Percentiles rank a stretch among this genome's conserved stretches.
phyloP scores from a whole-genome alignment of 2,888 invertebrate species.

The Ennomos erosarius region DNA sequence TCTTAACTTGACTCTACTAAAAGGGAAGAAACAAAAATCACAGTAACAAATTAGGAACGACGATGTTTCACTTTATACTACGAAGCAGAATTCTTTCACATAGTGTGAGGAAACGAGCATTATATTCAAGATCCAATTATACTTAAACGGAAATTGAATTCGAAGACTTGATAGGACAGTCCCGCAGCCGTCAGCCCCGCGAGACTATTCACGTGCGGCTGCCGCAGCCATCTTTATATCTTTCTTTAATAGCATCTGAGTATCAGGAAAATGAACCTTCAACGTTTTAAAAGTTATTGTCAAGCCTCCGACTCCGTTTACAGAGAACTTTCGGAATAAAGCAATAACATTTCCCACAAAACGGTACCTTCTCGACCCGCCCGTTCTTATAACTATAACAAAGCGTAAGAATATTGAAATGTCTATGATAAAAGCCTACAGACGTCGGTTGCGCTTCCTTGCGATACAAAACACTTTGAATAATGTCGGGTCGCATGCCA shows the following conservation, averaged over 20 bases:
- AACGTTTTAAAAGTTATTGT: constrained; percentile 32
- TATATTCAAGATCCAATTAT: constrained; percentile 69
- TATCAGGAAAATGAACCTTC: constrained; percentile 27
- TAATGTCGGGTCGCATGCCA: constrained; percentile 63
- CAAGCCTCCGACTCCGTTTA: constrained; percentile 31
- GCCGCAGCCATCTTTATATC: constrained; percentile 18
- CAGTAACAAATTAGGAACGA: not conserved
- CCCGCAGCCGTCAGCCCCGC: constrained; percentile 43
- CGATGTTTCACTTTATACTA: not conserved
- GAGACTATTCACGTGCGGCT: constrained; percentile 39
- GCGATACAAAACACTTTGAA: constrained; percentile 62
- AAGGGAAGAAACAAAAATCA: too few relatives aligned
- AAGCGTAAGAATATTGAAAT: constrained; percentile 45
- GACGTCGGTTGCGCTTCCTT: constrained; percentile 50
- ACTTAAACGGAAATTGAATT: constrained; percentile 74
- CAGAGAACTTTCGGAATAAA: constrained; percentile 31
- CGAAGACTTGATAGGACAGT: constrained; percentile 56
- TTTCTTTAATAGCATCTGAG: constrained; percentile 21
- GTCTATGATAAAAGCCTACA: constrained; percentile 51
- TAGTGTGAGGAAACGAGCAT: constrained; percentile 44
- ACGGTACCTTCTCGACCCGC: constrained; percentile 31
- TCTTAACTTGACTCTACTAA: too few relatives aligned
- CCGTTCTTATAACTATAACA: constrained; percentile 31
- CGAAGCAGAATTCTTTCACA: constrained; percentile 9
- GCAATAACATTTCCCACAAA: constrained; percentile 39